These are phyloP conservation scores for Timema cristinae DNA, from an alignment of 2,888 invertebrate genomes.

Conservation along the genomic window DNA sequence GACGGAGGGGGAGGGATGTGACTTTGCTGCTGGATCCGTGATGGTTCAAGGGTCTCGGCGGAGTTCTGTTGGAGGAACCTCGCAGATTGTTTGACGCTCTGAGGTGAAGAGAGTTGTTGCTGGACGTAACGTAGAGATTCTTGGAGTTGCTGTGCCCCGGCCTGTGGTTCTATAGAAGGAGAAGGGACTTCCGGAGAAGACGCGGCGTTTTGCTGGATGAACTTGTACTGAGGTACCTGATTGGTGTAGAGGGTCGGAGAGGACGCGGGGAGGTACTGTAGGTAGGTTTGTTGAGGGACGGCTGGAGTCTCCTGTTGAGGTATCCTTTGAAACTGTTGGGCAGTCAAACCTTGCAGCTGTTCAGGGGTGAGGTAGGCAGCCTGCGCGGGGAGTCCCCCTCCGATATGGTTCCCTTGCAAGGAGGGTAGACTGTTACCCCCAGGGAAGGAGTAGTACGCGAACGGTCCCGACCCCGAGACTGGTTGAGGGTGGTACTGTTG, in stretches of 20 bases:
- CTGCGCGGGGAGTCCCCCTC: neutral
- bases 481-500: constrained; percentile 37
- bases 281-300: neutral
- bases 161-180: neutral
- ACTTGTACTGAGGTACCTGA: neutral
- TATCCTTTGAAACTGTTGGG: neutral
- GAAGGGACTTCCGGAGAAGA: neutral
- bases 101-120: neutral
- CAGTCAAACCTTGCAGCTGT: neutral
- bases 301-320: neutral
- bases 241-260: neutral
- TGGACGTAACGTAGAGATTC: neutral
- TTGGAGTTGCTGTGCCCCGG: neutral
- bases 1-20: no score
- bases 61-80: neutral
- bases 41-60: neutral
- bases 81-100: neutral
- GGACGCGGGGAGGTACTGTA: constrained; percentile 2
- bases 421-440: constrained; percentile 18
- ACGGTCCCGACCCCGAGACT: constrained; percentile 27
- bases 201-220: neutral
- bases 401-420: constrained; percentile 26
- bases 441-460: constrained; percentile 27
- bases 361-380: constrained; percentile 2
- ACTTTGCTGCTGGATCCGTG: neutral